Evolutionary conservation across 2,797 vertebrate species (phyloP).

Genomic region (Pangasius mekongensis): DNA sequence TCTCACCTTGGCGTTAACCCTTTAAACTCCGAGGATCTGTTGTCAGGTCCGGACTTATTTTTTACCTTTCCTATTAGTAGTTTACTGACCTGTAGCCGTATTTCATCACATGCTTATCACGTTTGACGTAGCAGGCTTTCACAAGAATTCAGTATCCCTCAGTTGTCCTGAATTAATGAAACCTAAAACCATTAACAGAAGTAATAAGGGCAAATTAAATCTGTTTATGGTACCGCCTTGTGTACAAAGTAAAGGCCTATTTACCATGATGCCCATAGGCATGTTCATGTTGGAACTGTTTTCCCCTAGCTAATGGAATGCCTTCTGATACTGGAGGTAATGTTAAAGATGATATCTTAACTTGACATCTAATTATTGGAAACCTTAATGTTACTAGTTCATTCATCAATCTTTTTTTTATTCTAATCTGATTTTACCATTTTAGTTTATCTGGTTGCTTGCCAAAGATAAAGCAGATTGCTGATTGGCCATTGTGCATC

Average conservation of each 20-base stretch:
- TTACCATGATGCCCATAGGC: neutral
- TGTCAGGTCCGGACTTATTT: neutral
- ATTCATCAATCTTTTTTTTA: neutral
- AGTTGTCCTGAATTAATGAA: constrained; percentile 47
- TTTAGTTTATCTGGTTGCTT: constrained; percentile 19
- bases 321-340: neutral
- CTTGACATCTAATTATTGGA: no score
- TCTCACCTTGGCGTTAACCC: constrained; percentile 46
- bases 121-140: neutral
- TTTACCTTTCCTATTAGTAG: neutral
- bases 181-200: constrained; percentile 44
- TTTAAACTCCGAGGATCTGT: neutral
- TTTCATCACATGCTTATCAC: neutral
- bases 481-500: constrained; percentile 21
- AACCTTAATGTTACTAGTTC: neutral
- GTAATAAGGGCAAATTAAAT: neutral
- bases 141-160: constrained; percentile 16
- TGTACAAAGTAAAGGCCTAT: neutral
- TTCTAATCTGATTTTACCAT: neutral
- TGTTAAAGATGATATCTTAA: neutral
- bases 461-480: constrained; percentile 12
- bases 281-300: neutral
- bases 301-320: neutral
- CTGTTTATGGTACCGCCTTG: neutral
- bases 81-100: neutral